phyloP scores from a whole-genome alignment of 1,140 invertebrate species.

The Bombus waltoni region DNA sequence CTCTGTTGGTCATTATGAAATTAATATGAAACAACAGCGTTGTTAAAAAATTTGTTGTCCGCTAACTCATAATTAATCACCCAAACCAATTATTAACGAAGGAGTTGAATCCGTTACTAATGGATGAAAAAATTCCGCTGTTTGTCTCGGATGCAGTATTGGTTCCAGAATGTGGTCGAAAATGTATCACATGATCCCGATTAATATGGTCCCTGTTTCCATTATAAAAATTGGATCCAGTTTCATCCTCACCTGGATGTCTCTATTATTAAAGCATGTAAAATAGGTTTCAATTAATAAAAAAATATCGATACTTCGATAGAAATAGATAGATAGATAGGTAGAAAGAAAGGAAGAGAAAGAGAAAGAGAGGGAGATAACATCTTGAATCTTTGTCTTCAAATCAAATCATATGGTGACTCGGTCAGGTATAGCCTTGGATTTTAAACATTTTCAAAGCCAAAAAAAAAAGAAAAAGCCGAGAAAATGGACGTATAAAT shows the following conservation, averaged over 20 bases:
- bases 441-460: too few relatives aligned
- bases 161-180: conserved; percentile 74
- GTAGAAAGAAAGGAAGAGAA: background rate
- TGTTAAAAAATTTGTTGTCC: background rate
- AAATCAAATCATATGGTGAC: background rate
- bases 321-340: background rate
- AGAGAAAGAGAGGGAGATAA: background rate
- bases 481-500: too few relatives aligned
- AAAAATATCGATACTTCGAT: background rate
- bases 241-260: conserved; percentile 68
- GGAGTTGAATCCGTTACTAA: conserved; percentile 90
- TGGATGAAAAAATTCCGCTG: conserved; percentile 88
- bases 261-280: conserved; percentile 64
- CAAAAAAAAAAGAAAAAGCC: too few relatives aligned
- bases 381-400: background rate
- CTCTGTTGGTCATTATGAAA: background rate
- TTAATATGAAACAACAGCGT: background rate
- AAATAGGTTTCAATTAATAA: background rate
- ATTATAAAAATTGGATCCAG: conserved; percentile 66
- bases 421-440: too few relatives aligned
- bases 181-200: conserved; percentile 77
- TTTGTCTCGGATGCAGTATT: conserved; percentile 77
- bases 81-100: conserved; percentile 90
- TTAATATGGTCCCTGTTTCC: conserved; percentile 74
- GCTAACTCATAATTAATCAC: conserved; percentile 75